phyloP scores from a whole-genome alignment of 2,888 invertebrate species.

The Malacosoma neustria region DNA sequence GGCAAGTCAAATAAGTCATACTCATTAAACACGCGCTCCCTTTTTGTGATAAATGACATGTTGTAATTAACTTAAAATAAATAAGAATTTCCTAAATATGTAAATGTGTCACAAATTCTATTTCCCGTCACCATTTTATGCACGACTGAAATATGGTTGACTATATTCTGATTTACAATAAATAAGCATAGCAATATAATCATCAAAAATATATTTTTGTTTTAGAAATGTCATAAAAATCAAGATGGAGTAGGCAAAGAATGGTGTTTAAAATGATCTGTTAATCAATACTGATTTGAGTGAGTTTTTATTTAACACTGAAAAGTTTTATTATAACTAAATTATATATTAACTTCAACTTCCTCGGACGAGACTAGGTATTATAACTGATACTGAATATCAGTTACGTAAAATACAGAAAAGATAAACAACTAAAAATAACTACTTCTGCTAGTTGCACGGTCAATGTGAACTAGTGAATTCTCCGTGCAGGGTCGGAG shows the following conservation, averaged over 20 bases:
- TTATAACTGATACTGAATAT: too few relatives aligned
- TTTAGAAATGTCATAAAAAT: slow-evolving; percentile 59
- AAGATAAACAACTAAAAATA: too few relatives aligned
- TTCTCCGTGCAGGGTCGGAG: too few relatives aligned
- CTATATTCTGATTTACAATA: slow-evolving; percentile 32
- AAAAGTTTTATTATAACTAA: too few relatives aligned
- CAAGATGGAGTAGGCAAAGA: slow-evolving; percentile 48
- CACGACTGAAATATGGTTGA: slow-evolving; percentile 40
- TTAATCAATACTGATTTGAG: too few relatives aligned
- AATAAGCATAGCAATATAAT: slow-evolving; percentile 40
- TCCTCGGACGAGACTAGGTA: too few relatives aligned
- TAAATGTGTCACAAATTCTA: slow-evolving; percentile 34
- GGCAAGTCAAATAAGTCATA: slow-evolving; percentile 60
- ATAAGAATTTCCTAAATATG: slow-evolving; percentile 36
- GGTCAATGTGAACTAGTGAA: too few relatives aligned
- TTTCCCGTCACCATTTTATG: slow-evolving; percentile 49
- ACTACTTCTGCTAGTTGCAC: too few relatives aligned
- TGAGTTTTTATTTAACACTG: too few relatives aligned
- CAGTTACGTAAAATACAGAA: too few relatives aligned
- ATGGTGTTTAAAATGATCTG: slow-evolving; percentile 40
- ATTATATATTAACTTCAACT: too few relatives aligned
- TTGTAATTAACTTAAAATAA: slow-evolving; percentile 29
- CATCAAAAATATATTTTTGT: slow-evolving; percentile 39
- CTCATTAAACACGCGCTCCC: slow-evolving; percentile 62
- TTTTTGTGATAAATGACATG: slow-evolving; percentile 68